Evolutionary conservation across 2,113 vertebrate genomes (phyloP), one percentile per base, ranked within the genome.

Genomic region (Megatriorchis doriae): DNA sequence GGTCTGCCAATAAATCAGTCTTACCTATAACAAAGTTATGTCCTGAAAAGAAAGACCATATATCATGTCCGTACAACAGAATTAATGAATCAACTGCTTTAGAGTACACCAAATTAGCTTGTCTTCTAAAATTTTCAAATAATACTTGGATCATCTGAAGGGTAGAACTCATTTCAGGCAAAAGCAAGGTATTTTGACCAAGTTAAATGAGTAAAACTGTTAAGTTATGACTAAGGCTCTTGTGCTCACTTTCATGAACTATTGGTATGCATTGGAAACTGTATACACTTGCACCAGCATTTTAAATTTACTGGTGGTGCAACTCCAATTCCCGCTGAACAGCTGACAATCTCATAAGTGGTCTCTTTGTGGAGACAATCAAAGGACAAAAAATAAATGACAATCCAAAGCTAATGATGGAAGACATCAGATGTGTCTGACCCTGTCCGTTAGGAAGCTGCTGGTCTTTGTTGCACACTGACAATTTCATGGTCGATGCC

Each of bases 1-100:
- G 34, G 20, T 74, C 82, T 94, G 68, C 61, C 72, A 86, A 78
- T 93, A 93, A 78, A 94, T 90, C 94, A 90, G 63, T 77, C 22
- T 48, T 52, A 81, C 53, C 52, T 73, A 36, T 67, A 90, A 90
- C 32, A 74, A 81, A 87, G 16, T 68, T 79, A 70, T 3, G 2
- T 45, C 50, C 47, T 68, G 71, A 47, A 92, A 93, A 94, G 73
- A 27, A 87, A 78, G 45, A 48, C 56, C 36, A 14, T 77, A 16
- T 79, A 61, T 86, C 29, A 47, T 12, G 6, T 58, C 21, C 1
- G 1, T 70, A 66, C 40, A 55, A 73, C 3, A 47, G 48, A 73
- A 82, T 43, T 63, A 50, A 90, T 83, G 31, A 71, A 84, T 84
- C 17, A 63, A 50, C 8, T 36, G 13, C 66, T 85, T 50, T 45